These are phyloP conservation scores for Chaenogobius annularis DNA, from an alignment of 2,113 vertebrate species.

Conservation along the genomic window DNA sequence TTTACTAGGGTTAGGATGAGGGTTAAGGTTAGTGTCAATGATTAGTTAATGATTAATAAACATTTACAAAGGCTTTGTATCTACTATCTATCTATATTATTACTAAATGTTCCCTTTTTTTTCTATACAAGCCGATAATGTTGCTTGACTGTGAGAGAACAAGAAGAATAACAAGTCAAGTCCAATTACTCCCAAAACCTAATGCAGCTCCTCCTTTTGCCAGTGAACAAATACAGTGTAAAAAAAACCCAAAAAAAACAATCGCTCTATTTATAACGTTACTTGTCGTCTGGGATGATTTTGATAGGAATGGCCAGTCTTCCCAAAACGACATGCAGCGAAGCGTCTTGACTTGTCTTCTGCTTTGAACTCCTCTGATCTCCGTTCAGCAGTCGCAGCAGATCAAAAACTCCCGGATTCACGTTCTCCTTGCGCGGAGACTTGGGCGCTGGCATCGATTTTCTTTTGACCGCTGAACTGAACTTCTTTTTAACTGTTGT, in stretches of 20 bases:
- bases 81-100: too few species aligned
- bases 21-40: too few species aligned
- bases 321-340: constrained; percentile 75
- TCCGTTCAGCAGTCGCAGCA: constrained; percentile 62
- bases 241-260: background rate
- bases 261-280: background rate
- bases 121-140: background rate
- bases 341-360: constrained; percentile 41
- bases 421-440: constrained; percentile 28
- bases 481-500: constrained; percentile 20
- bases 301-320: constrained; percentile 76
- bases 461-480: constrained; percentile 11
- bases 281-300: constrained; percentile 73
- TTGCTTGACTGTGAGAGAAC: background rate
- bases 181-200: background rate
- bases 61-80: too few species aligned
- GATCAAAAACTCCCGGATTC: constrained; percentile 51
- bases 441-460: constrained; percentile 27
- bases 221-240: background rate
- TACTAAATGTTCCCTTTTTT: too few species aligned
- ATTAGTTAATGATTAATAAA: too few species aligned
- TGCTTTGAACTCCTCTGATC: constrained; percentile 35
- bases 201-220: background rate
- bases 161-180: too few species aligned
- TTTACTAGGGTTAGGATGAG: too few species aligned